Evolutionary conservation across 2,888 invertebrate genomes (phyloP), one percentile per base, ranked within the genome.

Genomic region (Tetramorium bicarinatum): DNA sequence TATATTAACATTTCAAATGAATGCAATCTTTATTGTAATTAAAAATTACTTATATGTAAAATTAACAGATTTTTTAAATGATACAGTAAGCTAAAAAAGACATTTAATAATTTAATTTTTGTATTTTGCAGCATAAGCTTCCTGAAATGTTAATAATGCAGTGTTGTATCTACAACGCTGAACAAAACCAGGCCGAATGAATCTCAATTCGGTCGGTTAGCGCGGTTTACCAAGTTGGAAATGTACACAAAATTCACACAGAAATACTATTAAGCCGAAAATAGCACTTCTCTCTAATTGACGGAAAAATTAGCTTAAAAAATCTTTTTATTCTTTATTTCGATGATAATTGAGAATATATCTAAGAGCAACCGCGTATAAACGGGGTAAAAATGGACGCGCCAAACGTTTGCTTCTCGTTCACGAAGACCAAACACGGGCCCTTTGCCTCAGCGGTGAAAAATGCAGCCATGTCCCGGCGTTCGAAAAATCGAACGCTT

Each of bases 401-500:
- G 71, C 11, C 34, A 34, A 66, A 79, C 56, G 71, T 47, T 56
- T 18, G 41, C 56, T 66, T 67, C 13, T 69, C 71, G 21, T 62
- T 47, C 25, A 21, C 29, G 4, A 47, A 41, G 41, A 77, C n/a
- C 25, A 59, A 34, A 41, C 29, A 41, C 25, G n/a, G 13, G 41
- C 41, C 15, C 41, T 77, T 41, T 29, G 41, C 54, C 29, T 34
- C 29, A 59, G 34, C 47, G 13, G 56, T 71, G 79, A 79, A 59
- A 59, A 59, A 79, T 71, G 44, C 79, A 59, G 38, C 47, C 34
- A 0, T 34, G 71, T 67, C 52, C 15, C n/a, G 69, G 21, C 47
- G 34, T 21, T 34, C 71, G 56, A 59, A 71, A 69, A 79, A 79
- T 79, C 79, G 71, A 59, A 59, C 34, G 21, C 29, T 21, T 25